phyloP scores from a whole-genome alignment of 2,888 invertebrate species.

The Drosophila neutralis region DNA sequence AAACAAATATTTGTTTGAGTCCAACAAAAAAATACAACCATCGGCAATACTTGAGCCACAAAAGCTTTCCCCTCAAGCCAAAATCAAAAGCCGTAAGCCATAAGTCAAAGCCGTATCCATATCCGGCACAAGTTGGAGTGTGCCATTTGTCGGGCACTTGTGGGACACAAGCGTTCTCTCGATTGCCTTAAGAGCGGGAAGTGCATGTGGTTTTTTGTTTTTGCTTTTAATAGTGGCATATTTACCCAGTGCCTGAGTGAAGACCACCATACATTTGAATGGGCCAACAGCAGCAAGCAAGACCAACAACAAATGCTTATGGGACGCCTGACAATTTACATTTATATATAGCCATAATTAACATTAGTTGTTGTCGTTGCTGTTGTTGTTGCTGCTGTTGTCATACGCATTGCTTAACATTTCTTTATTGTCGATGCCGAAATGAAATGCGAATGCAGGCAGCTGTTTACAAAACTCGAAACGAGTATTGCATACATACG shows the following conservation, averaged over 20 bases:
- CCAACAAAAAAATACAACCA: conserved; percentile 5
- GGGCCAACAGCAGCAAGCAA: conserved; percentile 25
- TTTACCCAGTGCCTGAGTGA: conserved; percentile 49
- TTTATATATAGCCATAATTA: conserved; percentile 53
- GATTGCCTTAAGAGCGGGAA: conserved; percentile 1
- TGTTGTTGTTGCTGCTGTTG: conserved; percentile 28
- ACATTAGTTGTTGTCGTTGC: conserved; percentile 29
- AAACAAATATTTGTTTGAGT: neutral
- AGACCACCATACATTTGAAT: conserved; percentile 40
- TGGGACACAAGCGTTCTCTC: conserved; percentile 20
- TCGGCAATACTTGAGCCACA: conserved; percentile 5
- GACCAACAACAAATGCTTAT: conserved; percentile 49
- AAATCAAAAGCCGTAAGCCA: conserved; percentile 21
- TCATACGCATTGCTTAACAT: conserved; percentile 67
- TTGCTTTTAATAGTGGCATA: conserved; percentile 45
- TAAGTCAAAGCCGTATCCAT: conserved; percentile 43
- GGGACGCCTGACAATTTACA: conserved; percentile 62
- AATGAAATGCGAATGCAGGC: conserved; percentile 38
- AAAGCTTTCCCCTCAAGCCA: conserved; percentile 37
- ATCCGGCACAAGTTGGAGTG: conserved; percentile 48
- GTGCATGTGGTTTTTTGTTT: neutral
- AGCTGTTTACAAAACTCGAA: conserved; percentile 46
- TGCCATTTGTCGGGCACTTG: conserved; percentile 37
- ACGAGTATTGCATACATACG: conserved; percentile 45
- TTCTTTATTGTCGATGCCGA: conserved; percentile 58